phyloP scores from a whole-genome alignment of 2,888 invertebrate species.

The Bibio marci region DNA sequence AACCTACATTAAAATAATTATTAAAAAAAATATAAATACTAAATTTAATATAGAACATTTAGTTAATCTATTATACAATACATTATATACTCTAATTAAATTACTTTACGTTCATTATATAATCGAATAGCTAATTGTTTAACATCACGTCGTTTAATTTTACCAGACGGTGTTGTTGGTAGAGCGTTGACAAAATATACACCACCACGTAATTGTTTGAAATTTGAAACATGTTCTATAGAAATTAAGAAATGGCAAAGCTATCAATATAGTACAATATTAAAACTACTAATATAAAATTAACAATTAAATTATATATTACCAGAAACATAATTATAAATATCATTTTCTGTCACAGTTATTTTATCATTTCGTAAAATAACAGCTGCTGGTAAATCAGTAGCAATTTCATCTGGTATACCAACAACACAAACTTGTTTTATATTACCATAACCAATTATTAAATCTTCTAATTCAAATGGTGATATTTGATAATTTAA shows the following conservation, averaged over 20 bases:
- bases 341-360: conserved; percentile 18
- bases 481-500: conserved; percentile 20
- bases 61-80: too few species aligned
- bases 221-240: too few species aligned
- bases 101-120: too few species aligned
- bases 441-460: conserved; percentile 19
- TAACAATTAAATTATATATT: too few species aligned
- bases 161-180: background rate
- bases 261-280: too few species aligned
- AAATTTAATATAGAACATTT: too few species aligned
- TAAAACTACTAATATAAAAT: too few species aligned
- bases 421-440: conserved; percentile 21
- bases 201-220: background rate
- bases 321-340: conserved; percentile 19
- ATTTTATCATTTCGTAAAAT: conserved; percentile 14
- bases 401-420: conserved; percentile 16
- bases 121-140: background rate
- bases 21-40: too few species aligned
- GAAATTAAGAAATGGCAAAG: too few species aligned
- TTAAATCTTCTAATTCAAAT: conserved; percentile 20
- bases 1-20: too few species aligned
- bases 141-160: background rate
- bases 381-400: conserved; percentile 19
- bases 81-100: too few species aligned
- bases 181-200: background rate